Base-by-base conservation (phyloP, 2,113 vertebrate species). In the Corythoichthys intestinalis region DNA sequence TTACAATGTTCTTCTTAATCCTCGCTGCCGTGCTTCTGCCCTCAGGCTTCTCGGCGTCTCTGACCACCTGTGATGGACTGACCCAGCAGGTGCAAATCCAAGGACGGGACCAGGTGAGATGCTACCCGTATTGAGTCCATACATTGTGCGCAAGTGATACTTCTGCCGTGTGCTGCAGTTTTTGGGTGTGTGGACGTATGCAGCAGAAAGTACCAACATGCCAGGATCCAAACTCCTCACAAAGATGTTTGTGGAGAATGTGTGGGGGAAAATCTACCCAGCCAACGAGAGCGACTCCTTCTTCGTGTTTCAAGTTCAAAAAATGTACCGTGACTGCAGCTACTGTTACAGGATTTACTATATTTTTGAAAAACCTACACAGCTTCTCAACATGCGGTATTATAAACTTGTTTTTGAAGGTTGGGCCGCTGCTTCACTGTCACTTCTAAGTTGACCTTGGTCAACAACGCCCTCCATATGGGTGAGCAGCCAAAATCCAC, bases 111-210 rank as follows among this genome's bases (percentile, higher is more conserved):
- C 57, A 75, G 69, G 82, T 88, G 4, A 85, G 57, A 39, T 2
- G 0, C 4, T 10, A 1, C 12, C 3, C n/a, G 5, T 14, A 8
- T 11, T 6, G 54, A 58, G 1, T 39, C 28, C 28, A 11, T 7
- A 2, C 12, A 14, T 37, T 15, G 56, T 4, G 56, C 14, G 34
- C 34, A 1, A 58, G 11, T 37, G 9, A 17, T 17, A 2, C 39
- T 10, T 66, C 17, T 1, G 2, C 5, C 0, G 5, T 72, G 9
- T 69, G 7, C 72, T 79, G 39, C 70, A 87, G 84, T 56, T 89
- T n/a, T n/a, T 85, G 39, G 85, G 84, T 0, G 83, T 46, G 50
- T 89, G 85, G 85, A 79, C 11, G 1, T 1, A 4, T 13, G 2
- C 76, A 6, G 79, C 2, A n/a, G 83, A 85, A 8, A 70, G 63